A percentile compares a stretch with the other conserved stretches of the same genome.
These are phyloP conservation scores for Cremastobaeus sp. DNA, from an alignment of 2,888 invertebrate species.

Conservation along the genomic window DNA sequence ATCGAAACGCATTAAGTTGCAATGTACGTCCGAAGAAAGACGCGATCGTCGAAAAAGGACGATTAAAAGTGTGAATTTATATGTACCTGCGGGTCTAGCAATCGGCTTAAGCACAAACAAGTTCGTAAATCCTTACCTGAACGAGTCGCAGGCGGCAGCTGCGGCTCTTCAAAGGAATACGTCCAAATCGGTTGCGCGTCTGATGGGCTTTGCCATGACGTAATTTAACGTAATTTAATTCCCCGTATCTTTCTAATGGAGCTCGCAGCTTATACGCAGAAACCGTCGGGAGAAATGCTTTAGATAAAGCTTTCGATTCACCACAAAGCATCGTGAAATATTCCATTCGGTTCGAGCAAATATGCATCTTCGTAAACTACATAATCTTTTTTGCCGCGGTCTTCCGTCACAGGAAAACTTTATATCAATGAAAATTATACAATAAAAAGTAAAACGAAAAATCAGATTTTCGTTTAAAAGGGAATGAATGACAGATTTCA, in stretches of 20 bases:
- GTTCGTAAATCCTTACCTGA: slow-evolving; percentile 58
- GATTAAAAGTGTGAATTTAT: slow-evolving; percentile 59
- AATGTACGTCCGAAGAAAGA: slow-evolving; percentile 14
- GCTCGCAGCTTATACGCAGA: slow-evolving; percentile 67
- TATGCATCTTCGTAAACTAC: background rate
- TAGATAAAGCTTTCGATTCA: slow-evolving; percentile 41
- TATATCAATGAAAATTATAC: no score
- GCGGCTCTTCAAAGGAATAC: slow-evolving; percentile 52
- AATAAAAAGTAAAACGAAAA: no score
- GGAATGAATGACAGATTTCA: no score
- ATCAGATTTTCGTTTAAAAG: no score
- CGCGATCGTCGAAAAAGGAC: slow-evolving; percentile 35
- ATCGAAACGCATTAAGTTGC: slow-evolving; percentile 28
- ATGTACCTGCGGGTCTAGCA: slow-evolving; percentile 56
- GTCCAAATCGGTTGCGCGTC: slow-evolving; percentile 55
- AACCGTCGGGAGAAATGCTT: slow-evolving; percentile 57
- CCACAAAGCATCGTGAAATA: slow-evolving; percentile 50
- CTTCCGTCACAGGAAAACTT: no score
- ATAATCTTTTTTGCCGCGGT: no score
- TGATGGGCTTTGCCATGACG: slow-evolving; percentile 56
- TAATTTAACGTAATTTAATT: slow-evolving; percentile 60
- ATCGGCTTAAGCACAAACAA: slow-evolving; percentile 60
- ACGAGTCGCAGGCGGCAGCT: slow-evolving; percentile 39
- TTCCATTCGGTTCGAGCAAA: slow-evolving; percentile 55
- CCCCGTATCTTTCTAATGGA: slow-evolving; percentile 69